Percentiles rank a stretch among this genome's conserved stretches.
Conservation (phyloP, 2,113 vertebrate species). For the Grus americana region DNA sequence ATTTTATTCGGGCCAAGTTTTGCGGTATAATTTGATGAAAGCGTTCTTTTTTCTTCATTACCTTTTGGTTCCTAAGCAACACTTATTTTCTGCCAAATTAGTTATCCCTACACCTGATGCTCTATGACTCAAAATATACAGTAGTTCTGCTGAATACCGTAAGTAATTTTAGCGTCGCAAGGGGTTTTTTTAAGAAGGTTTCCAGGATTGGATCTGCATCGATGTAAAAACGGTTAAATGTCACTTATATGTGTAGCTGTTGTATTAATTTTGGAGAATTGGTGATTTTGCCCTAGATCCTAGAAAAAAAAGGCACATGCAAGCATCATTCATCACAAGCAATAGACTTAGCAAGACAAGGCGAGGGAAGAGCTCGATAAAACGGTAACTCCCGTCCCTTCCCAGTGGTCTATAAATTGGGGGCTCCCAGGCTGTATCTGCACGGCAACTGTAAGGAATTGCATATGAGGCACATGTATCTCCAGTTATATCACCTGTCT, state of each 20-base stretch:
- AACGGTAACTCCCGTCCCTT: not conserved
- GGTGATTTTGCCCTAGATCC: not conserved
- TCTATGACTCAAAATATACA: not conserved
- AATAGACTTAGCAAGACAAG: not conserved
- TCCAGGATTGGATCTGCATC: not conserved
- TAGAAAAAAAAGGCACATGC: not conserved
- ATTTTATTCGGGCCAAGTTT: not conserved
- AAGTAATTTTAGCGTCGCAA: not conserved
- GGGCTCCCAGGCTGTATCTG: not conserved
- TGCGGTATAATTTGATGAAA: not conserved
- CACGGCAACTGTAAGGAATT: not conserved
- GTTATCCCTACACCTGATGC: not conserved
- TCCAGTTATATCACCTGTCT: not conserved
- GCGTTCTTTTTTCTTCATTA: not conserved
- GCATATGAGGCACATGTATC: not conserved
- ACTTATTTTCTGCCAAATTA: not conserved
- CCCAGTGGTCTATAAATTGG: not conserved
- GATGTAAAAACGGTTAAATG: not conserved
- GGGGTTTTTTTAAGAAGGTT: not conserved
- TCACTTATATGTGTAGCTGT: not conserved
- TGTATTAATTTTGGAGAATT: not conserved
- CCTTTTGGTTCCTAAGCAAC: constrained; percentile 3
- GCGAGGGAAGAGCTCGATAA: not conserved
- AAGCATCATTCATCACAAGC: not conserved
- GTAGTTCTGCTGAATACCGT: not conserved